Percentiles rank a stretch among this genome's conserved stretches.
phyloP scores from a whole-genome alignment of 2,888 invertebrate species.

The Cosmopolites sordidus region DNA sequence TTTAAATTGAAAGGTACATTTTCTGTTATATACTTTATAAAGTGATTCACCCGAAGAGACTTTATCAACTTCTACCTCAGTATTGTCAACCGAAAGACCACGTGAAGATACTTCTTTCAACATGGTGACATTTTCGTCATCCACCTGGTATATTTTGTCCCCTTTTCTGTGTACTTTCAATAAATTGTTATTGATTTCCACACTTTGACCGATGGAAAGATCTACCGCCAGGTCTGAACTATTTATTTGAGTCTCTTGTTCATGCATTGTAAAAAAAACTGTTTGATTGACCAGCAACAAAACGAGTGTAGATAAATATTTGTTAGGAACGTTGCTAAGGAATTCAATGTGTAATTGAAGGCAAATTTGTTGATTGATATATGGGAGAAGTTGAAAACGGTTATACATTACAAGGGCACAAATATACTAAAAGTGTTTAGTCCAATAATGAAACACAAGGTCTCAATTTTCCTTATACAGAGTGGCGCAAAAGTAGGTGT shows the following conservation, averaged over 20 bases:
- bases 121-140: slow-evolving; percentile 31
- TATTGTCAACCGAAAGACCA: not conserved
- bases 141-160: slow-evolving; percentile 31
- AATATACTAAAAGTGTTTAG: too few relatives aligned
- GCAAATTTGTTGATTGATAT: too few relatives aligned
- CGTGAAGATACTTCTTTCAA: slow-evolving; percentile 17
- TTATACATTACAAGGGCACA: too few relatives aligned
- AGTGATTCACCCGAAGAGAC: slow-evolving; percentile 35
- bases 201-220: not conserved
- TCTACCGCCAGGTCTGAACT: not conserved
- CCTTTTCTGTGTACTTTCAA: slow-evolving; percentile 29
- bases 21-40: slow-evolving; percentile 29
- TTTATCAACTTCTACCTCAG: slow-evolving; percentile 21
- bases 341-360: too few relatives aligned
- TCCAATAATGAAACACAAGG: too few relatives aligned
- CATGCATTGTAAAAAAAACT: not conserved
- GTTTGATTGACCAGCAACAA: too few relatives aligned
- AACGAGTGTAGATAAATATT: too few relatives aligned
- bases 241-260: not conserved
- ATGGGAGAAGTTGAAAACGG: too few relatives aligned
- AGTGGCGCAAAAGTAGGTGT: too few relatives aligned
- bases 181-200: not conserved
- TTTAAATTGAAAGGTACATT: too few relatives aligned
- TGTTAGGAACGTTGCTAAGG: too few relatives aligned
- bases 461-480: too few relatives aligned